Conservation (phyloP, 2,113 vertebrate species). For the Apteryx owenii region DNA sequence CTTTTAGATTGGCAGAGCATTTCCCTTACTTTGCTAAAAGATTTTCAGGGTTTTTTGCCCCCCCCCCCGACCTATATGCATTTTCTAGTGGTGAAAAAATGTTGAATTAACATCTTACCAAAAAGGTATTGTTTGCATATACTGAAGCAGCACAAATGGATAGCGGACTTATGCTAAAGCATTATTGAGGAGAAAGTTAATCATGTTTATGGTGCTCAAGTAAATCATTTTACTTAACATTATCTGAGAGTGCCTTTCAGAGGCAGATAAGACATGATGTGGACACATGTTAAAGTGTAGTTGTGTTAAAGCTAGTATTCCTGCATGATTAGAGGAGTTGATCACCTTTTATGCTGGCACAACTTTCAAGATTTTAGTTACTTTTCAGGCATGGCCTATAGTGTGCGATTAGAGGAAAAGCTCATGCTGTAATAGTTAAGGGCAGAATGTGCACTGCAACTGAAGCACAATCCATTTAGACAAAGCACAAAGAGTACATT, state of each 20-base stretch:
- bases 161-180: neutral
- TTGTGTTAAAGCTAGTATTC: neutral
- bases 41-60: neutral
- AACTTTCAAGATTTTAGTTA: neutral
- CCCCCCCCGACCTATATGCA: fast-evolving
- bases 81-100: neutral
- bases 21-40: neutral
- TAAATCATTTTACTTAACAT: neutral
- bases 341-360: neutral
- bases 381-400: neutral
- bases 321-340: neutral
- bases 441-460: neutral
- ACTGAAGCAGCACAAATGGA: neutral
- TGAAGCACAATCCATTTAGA: fast-evolving
- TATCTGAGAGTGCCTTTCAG: neutral
- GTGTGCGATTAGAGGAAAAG: neutral
- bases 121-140: neutral
- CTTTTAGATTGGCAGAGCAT: neutral
- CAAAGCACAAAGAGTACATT: neutral
- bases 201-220: neutral
- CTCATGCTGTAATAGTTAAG: neutral
- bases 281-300: neutral
- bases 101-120: neutral
- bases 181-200: neutral
- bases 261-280: neutral